These are phyloP conservation scores for Xenopus laevis DNA, from an alignment of 2,113 vertebrate genomes.

Conservation along the genomic window DNA sequence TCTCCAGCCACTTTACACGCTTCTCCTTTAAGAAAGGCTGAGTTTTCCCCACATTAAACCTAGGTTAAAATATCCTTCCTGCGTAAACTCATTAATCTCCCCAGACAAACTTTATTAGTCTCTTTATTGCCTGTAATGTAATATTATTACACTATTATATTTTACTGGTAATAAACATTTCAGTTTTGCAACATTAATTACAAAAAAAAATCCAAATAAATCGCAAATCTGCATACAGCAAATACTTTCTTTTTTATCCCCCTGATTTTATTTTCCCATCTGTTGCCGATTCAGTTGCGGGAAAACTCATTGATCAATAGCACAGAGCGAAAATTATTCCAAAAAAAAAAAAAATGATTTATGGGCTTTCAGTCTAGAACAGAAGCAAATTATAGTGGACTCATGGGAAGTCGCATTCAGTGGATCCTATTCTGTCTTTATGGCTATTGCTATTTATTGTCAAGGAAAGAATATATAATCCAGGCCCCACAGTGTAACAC, in stretches of 20 bases:
- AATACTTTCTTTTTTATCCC: constrained; percentile 6
- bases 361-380: neutral
- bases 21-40: too few relatives aligned
- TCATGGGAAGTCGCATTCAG: neutral
- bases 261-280: constrained; percentile 12
- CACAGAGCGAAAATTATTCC: constrained; percentile 4
- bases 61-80: neutral
- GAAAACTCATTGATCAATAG: constrained; percentile 22
- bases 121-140: neutral
- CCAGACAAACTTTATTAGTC: neutral
- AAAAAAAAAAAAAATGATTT: constrained; percentile 4
- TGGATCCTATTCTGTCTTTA: neutral
- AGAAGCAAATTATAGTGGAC: neutral
- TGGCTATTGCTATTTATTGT: neutral
- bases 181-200: neutral
- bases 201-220: neutral
- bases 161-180: constrained; percentile 3
- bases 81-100: neutral
- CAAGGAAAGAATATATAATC: neutral
- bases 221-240: neutral
- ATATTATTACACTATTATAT: constrained; percentile 4
- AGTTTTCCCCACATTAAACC: neutral
- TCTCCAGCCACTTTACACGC: too few relatives aligned
- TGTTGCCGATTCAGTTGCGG: constrained; percentile 10
- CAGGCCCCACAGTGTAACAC: neutral